A percentile compares a stretch with the other conserved stretches of the same genome.
These are phyloP conservation scores for Plutella xylostella DNA, from an alignment of 2,888 invertebrate species.

Conservation along the genomic window DNA sequence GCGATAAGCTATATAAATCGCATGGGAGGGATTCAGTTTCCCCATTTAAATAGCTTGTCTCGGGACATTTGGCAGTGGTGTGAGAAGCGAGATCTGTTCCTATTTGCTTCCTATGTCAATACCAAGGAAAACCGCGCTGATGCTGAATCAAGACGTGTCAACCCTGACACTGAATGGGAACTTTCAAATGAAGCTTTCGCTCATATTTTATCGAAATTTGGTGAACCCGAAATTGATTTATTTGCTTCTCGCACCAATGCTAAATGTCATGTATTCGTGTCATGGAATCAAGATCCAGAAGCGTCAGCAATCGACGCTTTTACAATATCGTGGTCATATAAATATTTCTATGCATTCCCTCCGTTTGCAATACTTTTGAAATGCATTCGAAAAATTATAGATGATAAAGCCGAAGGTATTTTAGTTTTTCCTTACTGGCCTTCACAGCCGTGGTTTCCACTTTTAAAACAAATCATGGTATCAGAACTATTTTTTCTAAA, in stretches of 20 bases:
- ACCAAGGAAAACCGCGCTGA: constrained; percentile 15
- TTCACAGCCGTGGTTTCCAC: constrained; percentile 25
- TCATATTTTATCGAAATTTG: constrained; percentile 11
- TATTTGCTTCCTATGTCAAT: constrained; percentile 3
- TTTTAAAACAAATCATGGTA: constrained; percentile 16
- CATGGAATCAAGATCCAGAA: constrained; percentile 15
- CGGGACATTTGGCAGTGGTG: constrained; percentile 6
- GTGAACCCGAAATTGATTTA: constrained; percentile 15
- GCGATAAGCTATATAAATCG: constrained; percentile 6
- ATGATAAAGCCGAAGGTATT: constrained; percentile 24
- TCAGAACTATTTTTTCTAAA: constrained; percentile 10
- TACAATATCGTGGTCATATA: constrained; percentile 12
- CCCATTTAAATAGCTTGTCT: not conserved
- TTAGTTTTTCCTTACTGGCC: constrained; percentile 25
- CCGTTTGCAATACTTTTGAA: constrained; percentile 15
- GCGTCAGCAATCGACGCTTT: constrained; percentile 11
- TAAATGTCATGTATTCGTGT: no score
- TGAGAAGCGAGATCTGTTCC: not conserved
- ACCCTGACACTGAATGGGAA: constrained; percentile 6
- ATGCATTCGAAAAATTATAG: no score
- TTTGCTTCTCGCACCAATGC: constrained; percentile 14
- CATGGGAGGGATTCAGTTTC: constrained; percentile 5
- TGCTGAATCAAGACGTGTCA: constrained; percentile 17
- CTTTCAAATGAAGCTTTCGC: not conserved
- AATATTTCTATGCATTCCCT: constrained; percentile 18